Evolutionary conservation across 2,113 vertebrate species (phyloP).

Genomic region (Dasyprocta punctata): DNA sequence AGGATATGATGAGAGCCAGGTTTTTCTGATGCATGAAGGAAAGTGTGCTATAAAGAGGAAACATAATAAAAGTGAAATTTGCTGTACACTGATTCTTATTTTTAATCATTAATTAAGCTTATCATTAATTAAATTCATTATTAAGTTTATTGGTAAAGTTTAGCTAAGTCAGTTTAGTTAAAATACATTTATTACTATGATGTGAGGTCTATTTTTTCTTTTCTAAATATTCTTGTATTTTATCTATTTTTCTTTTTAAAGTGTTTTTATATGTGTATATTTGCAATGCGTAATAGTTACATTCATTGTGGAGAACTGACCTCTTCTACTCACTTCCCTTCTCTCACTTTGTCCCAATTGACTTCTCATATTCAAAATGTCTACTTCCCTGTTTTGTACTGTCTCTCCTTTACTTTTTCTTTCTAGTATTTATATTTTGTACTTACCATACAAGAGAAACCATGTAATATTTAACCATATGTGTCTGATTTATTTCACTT

Average conservation of each 20-base stretch:
- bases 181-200: not conserved
- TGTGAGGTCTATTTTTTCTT: no score
- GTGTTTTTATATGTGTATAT: no score
- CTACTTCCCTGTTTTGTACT: no score
- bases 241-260: no score
- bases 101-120: not conserved
- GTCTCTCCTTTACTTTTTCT: no score
- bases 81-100: not conserved
- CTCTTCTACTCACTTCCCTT: not conserved
- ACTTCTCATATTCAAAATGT: not conserved
- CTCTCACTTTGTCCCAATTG: not conserved
- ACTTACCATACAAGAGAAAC: not conserved
- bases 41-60: not conserved
- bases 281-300: no score
- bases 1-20: not conserved
- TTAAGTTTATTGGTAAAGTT: no score
- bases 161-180: not conserved
- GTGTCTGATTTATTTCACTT: no score
- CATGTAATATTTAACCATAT: not conserved
- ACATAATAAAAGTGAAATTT: not conserved
- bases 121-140: not conserved
- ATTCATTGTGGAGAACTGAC: no score
- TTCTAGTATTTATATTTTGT: no score
- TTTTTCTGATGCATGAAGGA: not conserved
- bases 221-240: no score